A percentile compares a stretch with the other conserved stretches of the same genome.
Conservation (phyloP, 2,888 invertebrate species). For the Idaea straminata region DNA sequence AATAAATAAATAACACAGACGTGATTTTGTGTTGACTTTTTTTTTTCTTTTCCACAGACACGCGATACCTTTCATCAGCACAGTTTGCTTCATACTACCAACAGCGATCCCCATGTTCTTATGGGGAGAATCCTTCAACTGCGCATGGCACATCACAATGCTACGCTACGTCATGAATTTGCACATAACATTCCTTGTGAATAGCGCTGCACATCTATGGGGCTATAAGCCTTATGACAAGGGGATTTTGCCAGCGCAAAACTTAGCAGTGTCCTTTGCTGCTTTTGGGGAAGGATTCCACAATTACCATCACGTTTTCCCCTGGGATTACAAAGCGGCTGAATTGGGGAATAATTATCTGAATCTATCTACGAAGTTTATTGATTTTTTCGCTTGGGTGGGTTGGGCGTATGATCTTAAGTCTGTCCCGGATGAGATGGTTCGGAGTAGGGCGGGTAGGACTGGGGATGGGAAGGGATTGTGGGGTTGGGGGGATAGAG, state of each 20-base stretch:
- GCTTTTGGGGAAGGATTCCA: constrained; percentile 47
- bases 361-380: constrained; percentile 34
- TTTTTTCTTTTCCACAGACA: constrained; percentile 19
- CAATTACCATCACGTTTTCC: constrained; percentile 50
- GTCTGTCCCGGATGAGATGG: constrained; percentile 21
- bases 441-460: constrained; percentile 13
- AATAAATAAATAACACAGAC: too few relatives aligned
- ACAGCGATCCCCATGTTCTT: constrained; percentile 74
- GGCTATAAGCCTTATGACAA: constrained; percentile 67
- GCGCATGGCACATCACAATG: constrained; percentile 56
- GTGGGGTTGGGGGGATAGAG: constrained; percentile 21
- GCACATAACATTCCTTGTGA: constrained; percentile 82
- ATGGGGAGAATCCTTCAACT: constrained; percentile 76
- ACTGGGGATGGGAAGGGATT: constrained; percentile 25
- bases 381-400: constrained; percentile 34
- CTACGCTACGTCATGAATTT: constrained; percentile 77
- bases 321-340: constrained; percentile 46
- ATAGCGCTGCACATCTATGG: constrained; percentile 81
- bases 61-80: constrained; percentile 25
- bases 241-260: constrained; percentile 28
- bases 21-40: neutral
- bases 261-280: constrained; percentile 30
- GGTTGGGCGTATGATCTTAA: constrained; percentile 40
- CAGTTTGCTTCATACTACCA: constrained; percentile 62
- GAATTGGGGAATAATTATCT: constrained; percentile 42